Base-by-base conservation (phyloP, 2,113 vertebrate species). In the Tringa solitaria region DNA sequence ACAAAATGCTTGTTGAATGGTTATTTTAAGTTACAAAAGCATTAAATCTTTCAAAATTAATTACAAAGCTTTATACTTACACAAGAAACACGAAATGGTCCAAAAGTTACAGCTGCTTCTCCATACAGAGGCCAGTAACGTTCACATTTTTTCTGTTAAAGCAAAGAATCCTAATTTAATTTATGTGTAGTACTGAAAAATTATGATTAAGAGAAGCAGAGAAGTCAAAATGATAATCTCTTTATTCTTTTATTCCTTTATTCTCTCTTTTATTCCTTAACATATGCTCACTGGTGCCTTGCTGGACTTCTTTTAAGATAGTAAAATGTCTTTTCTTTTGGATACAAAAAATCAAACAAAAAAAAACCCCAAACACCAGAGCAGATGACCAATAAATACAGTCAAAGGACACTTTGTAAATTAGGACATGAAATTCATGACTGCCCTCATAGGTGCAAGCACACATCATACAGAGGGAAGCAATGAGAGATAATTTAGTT, bases 71-170 rank as follows among this genome's bases (percentile, higher is more conserved):
- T 93, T 61, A 69, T 91, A 99, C 99, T 99, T 98, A 99, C 99
- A 98, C 99, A 99, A 81, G 99, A 99, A 98, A 99, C 98, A 97
- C 97, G 98, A 98, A 99, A 99, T 43, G 99, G 98, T 93, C 99
- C 99, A 95, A 99, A 99, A 51, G 94, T 98, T 97, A 99, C 93
- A 69, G 98, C 97, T 91, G 99, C 98, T 95, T 99, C 99, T 92
- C 98, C 98, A 65, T 97, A 97, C 67, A 98, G 94, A 24, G 99
- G 99, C 98, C 98, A 99, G 95, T 99, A 99, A 70, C 99, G 98
- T 90, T 99, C 99, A 98, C 99, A 99, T 96, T 99, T 99, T 99
- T 99, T 99, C 99, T 99, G 97, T 97, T 76, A 46, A 94, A 74
- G 93, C 84, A 97, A 95, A 88, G 92, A 74, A 90, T 43, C 14